Conservation (phyloP, 2,113 vertebrate genomes). For the Apteryx owenii region DNA sequence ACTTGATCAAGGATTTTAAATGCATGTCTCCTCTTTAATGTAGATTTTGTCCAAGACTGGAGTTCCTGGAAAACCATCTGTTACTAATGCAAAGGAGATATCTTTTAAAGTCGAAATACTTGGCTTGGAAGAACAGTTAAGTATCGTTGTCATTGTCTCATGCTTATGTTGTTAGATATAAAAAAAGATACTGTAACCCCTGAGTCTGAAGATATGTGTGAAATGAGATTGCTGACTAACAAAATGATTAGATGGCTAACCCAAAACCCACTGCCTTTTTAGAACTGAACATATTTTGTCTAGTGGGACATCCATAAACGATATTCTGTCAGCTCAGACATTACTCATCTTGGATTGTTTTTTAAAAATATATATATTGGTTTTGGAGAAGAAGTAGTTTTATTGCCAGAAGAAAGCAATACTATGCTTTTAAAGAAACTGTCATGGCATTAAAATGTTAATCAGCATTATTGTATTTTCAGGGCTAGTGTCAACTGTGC, state of each 20-base stretch:
- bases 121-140: constrained; percentile 76
- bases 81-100: neutral
- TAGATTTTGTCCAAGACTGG: constrained; percentile 70
- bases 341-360: neutral
- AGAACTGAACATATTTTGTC: rapidly evolving
- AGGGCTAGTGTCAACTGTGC: constrained; percentile 65
- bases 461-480: neutral
- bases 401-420: neutral
- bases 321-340: rapidly evolving
- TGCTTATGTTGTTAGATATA: rapidly evolving
- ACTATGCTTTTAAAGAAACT: rapidly evolving
- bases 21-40: rapidly evolving
- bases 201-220: neutral
- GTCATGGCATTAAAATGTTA: neutral
- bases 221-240: neutral
- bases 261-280: rapidly evolving
- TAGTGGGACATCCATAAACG: rapidly evolving
- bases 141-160: neutral
- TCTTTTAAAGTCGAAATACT: constrained; percentile 74
- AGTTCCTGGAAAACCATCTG: neutral
- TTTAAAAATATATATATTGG: rapidly evolving
- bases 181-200: neutral
- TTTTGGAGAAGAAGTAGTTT: rapidly evolving
- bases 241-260: neutral
- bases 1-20: neutral